A percentile compares a stretch with the other conserved stretches of the same genome.
phyloP scores from a whole-genome alignment of 2,113 vertebrate genomes.

The Ictalurus punctatus region DNA sequence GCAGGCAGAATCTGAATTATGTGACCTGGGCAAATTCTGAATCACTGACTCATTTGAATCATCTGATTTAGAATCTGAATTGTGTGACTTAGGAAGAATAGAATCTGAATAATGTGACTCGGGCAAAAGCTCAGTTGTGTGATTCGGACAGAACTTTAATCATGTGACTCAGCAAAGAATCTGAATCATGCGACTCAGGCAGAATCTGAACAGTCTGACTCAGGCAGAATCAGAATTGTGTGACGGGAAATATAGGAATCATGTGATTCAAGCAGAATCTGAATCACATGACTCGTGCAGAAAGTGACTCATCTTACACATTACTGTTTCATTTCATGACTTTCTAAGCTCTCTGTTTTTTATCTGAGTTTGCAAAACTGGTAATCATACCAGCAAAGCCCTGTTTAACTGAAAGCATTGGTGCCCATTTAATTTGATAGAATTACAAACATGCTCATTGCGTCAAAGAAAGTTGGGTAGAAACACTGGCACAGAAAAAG shows the following conservation, averaged over 20 bases:
- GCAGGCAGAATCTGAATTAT: not conserved
- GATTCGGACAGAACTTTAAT: not conserved
- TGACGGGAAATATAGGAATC: not conserved
- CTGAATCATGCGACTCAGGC: not conserved
- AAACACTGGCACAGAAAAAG: not conserved
- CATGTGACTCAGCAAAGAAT: not conserved
- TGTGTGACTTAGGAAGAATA: not conserved
- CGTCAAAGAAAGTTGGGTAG: not conserved
- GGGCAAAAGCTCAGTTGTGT: not conserved
- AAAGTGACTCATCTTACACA: too few relatives aligned
- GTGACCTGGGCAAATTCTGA: not conserved
- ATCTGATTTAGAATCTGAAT: not conserved
- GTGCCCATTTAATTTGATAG: not conserved
- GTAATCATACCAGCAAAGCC: not conserved
- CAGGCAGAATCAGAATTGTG: too few relatives aligned
- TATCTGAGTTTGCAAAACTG: not conserved
- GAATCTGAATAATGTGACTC: not conserved
- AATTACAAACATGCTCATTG: not conserved
- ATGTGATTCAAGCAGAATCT: not conserved
- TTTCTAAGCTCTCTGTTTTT: not conserved
- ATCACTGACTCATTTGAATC: not conserved
- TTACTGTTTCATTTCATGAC: not conserved
- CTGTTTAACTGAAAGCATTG: not conserved
- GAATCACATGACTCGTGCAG: not conserved
- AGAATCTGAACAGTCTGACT: too few relatives aligned